Evolutionary conservation across 2,888 invertebrate genomes (phyloP), one percentile per base, ranked within the genome.

Genomic region (Eupithecia subfuscata): DNA sequence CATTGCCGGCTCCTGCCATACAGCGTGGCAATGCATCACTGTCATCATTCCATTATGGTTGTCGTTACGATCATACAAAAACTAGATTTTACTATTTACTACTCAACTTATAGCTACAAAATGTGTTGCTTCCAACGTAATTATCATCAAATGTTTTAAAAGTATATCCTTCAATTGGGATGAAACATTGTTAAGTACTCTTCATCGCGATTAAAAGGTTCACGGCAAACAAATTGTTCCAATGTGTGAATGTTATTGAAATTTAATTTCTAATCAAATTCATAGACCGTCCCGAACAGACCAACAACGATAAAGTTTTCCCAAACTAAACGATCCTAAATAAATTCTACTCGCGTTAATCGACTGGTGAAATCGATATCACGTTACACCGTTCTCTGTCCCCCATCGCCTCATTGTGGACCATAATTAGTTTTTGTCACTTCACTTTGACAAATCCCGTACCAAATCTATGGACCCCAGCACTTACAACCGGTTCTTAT

Each of bases 391-490:
- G 82, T 79, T 84, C 85, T 87, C 88, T 88, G 88, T 85, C 82
- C 87, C 87, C 89, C 85, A 84, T 82, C 87, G 85, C 86, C 87
- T 91, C 91, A 93, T 92, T 92, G 93, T 94, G 87, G 84, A 79
- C 84, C 86, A 90, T 95, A 95, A 95, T 95, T 95, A 94, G 94
- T 94, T 95, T 94, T 95, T 93, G 94, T 94, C 94, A 95, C 94
- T 94, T 93, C 93, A 92, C 89, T 88, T 90, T 91, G 94, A 92
- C 94, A 94, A 94, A 93, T 93, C 93, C 91, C 86, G 88, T 91
- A 91, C 87, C 86, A 89, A 86, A 87, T 87, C 89, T 86, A 88
- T 86, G 81, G 87, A 86, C 92, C 92, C 92, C 87, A 90, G 87
- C 91, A 92, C 91, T 93, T 92, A 89, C 85, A 90, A 92, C 92